A percentile compares a stretch with the other conserved stretches of the same genome.
phyloP scores from a whole-genome alignment of 1,140 invertebrate species.

The Scaptomyza pallida region DNA sequence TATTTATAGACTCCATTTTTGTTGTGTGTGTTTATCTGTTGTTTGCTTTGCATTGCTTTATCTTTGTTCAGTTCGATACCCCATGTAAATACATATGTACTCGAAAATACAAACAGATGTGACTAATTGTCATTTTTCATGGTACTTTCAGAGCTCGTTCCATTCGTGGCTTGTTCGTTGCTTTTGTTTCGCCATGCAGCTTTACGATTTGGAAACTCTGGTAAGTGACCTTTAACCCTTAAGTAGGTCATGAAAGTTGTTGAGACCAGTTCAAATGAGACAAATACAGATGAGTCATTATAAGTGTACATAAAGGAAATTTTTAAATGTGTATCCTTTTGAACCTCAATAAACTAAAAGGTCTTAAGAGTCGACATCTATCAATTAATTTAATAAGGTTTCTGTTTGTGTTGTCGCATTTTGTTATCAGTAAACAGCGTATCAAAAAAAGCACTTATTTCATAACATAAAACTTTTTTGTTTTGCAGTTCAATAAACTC shows the following conservation, averaged over 20 bases:
- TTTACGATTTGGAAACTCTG: conserved; percentile 10
- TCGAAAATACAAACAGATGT: conserved; percentile 6
- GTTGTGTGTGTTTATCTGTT: conserved; percentile 36
- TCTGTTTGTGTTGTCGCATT: neutral
- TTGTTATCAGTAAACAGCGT: conserved; percentile 14
- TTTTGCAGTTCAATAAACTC: conserved; percentile 39
- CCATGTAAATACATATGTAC: conserved; percentile 23
- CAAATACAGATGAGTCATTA: neutral
- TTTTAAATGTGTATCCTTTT: neutral
- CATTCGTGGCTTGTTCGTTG: neutral
- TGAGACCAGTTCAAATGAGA: neutral
- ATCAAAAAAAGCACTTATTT: conserved; percentile 5
- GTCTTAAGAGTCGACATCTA: neutral
- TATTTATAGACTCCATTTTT: conserved; percentile 43
- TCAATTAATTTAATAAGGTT: conserved; percentile 1
- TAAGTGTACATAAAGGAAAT: neutral
- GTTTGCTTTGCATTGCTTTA: conserved; percentile 30
- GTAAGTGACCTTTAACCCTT: conserved; percentile 46
- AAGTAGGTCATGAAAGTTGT: conserved; percentile 28
- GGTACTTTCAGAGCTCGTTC: conserved; percentile 21
- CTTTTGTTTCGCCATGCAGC: conserved; percentile 1
- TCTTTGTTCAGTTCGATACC: conserved; percentile 18
- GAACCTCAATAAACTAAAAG: neutral
- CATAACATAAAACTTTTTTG: conserved; percentile 6
- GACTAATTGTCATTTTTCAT: conserved; percentile 26